Conservation (phyloP, 2,113 vertebrate species). For the Podocnemis expansa region DNA sequence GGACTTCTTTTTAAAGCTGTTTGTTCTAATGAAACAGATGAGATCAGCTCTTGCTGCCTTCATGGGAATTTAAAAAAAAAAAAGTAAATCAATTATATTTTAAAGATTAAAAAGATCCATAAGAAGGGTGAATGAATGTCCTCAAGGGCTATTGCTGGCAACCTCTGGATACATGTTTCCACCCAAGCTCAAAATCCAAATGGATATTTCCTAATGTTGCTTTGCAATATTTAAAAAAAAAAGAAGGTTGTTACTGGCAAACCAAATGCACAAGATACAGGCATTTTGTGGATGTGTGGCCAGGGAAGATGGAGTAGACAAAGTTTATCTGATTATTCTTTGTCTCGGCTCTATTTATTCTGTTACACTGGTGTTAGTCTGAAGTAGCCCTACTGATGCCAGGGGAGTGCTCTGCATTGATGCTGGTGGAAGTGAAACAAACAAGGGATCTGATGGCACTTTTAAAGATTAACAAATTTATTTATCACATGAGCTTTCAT, state of each 20-base stretch:
- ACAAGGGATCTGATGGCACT: too few relatives aligned
- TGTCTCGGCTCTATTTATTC: background rate
- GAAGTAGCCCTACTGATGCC: fast-evolving
- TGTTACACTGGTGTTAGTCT: background rate
- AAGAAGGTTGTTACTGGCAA: background rate
- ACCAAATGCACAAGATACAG: fast-evolving
- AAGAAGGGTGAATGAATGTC: background rate
- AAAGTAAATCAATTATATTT: constrained; percentile 61
- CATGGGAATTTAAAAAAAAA: background rate
- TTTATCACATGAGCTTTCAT: too few relatives aligned
- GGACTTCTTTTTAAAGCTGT: constrained; percentile 71
- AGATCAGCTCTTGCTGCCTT: constrained; percentile 49
- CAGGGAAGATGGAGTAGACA: fast-evolving
- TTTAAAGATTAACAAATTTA: too few relatives aligned
- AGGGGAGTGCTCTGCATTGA: background rate
- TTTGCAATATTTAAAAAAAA: background rate
- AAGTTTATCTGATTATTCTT: background rate
- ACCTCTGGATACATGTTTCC: background rate
- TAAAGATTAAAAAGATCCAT: constrained; percentile 39
- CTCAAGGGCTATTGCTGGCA: constrained; percentile 19
- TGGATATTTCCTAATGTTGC: background rate
- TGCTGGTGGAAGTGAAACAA: background rate
- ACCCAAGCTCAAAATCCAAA: background rate
- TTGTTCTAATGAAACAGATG: constrained; percentile 61
- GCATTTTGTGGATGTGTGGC: background rate